phyloP scores from a whole-genome alignment of 1,140 invertebrate genomes.

The Aphidius gifuensis region DNA sequence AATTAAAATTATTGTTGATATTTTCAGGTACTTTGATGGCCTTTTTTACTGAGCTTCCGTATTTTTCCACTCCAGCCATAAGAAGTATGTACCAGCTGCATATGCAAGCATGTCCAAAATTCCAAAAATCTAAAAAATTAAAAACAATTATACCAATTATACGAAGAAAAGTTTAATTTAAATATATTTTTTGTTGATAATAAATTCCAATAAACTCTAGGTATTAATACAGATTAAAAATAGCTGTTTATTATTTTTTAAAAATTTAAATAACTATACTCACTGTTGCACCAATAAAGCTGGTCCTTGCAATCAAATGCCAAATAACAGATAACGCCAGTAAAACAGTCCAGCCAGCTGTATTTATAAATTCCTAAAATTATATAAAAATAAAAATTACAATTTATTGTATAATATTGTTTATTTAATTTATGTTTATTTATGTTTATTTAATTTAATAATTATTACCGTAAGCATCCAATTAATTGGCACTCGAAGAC shows the following conservation, averaged over 20 bases:
- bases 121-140: slow-evolving; percentile 60
- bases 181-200: slow-evolving; percentile 9
- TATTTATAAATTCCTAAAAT: too few species aligned
- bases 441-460: slow-evolving; percentile 3
- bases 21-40: slow-evolving; percentile 31
- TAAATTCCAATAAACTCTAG: too few species aligned
- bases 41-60: slow-evolving; percentile 42
- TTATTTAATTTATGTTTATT: too few species aligned
- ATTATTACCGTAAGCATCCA: slow-evolving; percentile 76
- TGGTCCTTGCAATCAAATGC: too few species aligned
- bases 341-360: too few species aligned
- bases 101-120: slow-evolving; percentile 79
- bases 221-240: too few species aligned
- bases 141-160: background rate
- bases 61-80: slow-evolving; percentile 72
- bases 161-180: slow-evolving; percentile 9
- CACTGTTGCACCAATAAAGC: too few species aligned
- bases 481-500: slow-evolving; percentile 73
- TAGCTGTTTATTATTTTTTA: too few species aligned
- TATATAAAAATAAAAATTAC: too few species aligned
- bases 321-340: too few species aligned
- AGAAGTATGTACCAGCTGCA: slow-evolving; percentile 69
- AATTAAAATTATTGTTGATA: background rate
- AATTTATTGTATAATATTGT: too few species aligned
- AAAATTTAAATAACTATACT: too few species aligned